These are phyloP conservation scores for Habroteleia sp. DNA, from an alignment of 2,888 invertebrate genomes.

Conservation along the genomic window DNA sequence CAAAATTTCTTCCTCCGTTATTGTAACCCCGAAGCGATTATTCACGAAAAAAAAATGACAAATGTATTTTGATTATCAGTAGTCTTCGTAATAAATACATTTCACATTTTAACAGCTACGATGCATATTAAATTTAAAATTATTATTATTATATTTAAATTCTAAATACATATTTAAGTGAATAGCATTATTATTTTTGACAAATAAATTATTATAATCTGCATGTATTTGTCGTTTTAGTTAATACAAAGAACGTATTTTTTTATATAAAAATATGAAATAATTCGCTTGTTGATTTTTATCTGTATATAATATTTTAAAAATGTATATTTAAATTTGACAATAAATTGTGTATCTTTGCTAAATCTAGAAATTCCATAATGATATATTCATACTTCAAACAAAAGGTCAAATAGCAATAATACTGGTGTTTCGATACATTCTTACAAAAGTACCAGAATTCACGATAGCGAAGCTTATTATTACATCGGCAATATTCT, in stretches of 20 bases:
- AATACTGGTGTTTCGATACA: conserved; percentile 10
- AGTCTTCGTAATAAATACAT: background rate
- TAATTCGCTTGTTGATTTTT: too few species aligned
- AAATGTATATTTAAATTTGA: conserved; percentile 13
- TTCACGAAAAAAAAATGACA: conserved; percentile 18
- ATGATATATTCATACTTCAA: conserved; percentile 21
- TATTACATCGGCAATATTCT: conserved; percentile 25
- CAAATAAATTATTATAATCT: too few species aligned
- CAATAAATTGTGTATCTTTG: conserved; percentile 9
- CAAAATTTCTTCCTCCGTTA: conserved; percentile 14
- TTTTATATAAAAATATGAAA: too few species aligned
- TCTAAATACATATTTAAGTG: too few species aligned
- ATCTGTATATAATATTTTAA: conserved; percentile 13
- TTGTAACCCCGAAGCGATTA: conserved; percentile 20
- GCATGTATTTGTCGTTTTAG: too few species aligned
- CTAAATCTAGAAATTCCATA: conserved; percentile 2
- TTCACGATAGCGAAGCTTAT: conserved; percentile 14
- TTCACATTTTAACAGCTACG: too few species aligned
- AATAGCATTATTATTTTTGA: too few species aligned
- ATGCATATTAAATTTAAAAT: too few species aligned
- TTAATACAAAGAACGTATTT: too few species aligned
- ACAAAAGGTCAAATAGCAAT: conserved; percentile 35
- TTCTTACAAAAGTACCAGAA: conserved; percentile 9
- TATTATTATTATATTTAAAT: too few species aligned
- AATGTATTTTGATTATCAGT: conserved; percentile 19